Evolutionary conservation across 2,113 vertebrate species (phyloP).

Genomic region (Gila orcuttii): DNA sequence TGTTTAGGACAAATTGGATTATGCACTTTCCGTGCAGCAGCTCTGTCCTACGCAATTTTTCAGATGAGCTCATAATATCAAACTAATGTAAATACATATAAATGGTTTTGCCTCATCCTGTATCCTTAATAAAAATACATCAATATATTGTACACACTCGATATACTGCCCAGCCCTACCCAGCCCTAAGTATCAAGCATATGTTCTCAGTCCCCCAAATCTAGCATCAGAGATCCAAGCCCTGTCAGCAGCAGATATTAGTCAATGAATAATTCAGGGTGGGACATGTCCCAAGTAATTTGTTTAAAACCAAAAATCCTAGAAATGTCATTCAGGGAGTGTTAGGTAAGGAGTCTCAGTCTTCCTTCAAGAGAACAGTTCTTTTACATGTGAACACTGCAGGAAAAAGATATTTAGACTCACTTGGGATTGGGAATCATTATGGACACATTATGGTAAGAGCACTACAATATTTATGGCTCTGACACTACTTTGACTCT

Average conservation of each 20-base stretch:
- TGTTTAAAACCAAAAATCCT: conserved; percentile 43
- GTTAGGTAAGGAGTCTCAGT: neutral
- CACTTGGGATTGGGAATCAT: neutral
- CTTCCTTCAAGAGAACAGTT: neutral
- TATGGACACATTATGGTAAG: neutral
- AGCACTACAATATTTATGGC: neutral
- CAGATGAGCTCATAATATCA: too few species aligned
- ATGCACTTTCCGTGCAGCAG: too few species aligned
- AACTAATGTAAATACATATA: too few species aligned
- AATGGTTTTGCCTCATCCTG: too few species aligned
- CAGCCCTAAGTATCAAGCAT: too few species aligned
- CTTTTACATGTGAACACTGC: neutral
- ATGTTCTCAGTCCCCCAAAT: neutral
- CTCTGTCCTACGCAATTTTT: too few species aligned
- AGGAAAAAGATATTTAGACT: neutral
- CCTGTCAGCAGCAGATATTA: conserved; percentile 49
- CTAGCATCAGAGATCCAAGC: conserved; percentile 40
- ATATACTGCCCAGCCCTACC: too few species aligned
- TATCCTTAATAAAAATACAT: too few species aligned
- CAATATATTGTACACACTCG: neutral
- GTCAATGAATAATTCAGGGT: conserved; percentile 58
- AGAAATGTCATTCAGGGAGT: conserved; percentile 22
- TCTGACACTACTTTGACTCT: neutral
- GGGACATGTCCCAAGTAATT: conserved; percentile 44
- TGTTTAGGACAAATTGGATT: too few species aligned